Base-by-base conservation (phyloP, 2,113 vertebrate species). In the Ameiurus melas region DNA sequence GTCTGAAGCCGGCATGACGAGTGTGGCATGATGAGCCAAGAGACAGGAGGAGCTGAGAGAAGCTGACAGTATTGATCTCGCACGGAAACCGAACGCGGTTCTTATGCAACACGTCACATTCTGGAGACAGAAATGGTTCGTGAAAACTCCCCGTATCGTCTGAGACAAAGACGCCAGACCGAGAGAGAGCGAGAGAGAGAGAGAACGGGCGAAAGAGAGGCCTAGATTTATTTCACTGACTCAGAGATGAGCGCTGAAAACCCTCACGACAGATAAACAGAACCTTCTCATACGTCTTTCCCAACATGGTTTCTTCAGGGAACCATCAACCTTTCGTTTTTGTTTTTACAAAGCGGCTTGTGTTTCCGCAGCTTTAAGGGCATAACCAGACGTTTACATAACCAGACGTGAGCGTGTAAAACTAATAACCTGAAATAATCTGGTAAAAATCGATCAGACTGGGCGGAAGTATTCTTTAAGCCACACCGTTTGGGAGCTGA, bases 11-110 rank as follows among this genome's bases (percentile, higher is more conserved):
- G 36, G 19, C 16, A 6, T 43, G 71, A 75, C 71, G 36, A 71
- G 36, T 10, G 7, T 39, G 70, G 70, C 36, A 20, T 75, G 71
- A 75, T 47, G 71, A 43, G 51, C 12, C 4, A 30, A 47, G 75
- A 66, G 57, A 47, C 58, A 66, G 57, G n/a, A 47, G 43, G 57
- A 27, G 75, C 73, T 68, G 85, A 86, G 60, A 6, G 62, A 66
- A 55, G 43, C 30, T 64, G 73, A 86, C 73, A 25, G 16, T 86
- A 86, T 66, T 80, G 85, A 86, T 80, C 47, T 80, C 43, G 4
- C 20, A 68, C 27, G 47, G 43, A 25, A 81, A 53, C 62, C n/a
- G 60, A 73, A 39, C 17, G 57, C 57, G 66, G 36, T 43, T 47
- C 85, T 30, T 14, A 25, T 62, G 55, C 71, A 62, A 62, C 58